Evolutionary conservation across 2,888 invertebrate genomes (phyloP).

Genomic region (Callimorpha dominula): DNA sequence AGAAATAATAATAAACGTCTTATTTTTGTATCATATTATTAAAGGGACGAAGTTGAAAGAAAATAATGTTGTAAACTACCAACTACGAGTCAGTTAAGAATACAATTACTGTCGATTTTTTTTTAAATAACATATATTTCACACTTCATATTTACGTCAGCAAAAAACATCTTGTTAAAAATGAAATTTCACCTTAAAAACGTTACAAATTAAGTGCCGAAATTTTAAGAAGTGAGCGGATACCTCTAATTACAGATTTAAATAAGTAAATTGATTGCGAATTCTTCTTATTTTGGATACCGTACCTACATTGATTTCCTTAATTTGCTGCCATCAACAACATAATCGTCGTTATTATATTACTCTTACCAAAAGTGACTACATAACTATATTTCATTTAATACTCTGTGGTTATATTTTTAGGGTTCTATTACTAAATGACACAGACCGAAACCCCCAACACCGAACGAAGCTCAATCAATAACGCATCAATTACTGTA

Average conservation of each 20-base stretch:
- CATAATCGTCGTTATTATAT: constrained; percentile 33
- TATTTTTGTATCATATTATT: not conserved
- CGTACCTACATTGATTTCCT: constrained; percentile 40
- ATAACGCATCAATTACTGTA: not conserved
- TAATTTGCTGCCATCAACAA: constrained; percentile 38
- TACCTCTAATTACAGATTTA: constrained; percentile 34
- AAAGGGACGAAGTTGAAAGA: not conserved
- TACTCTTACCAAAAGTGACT: constrained; percentile 19
- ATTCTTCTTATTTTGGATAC: constrained; percentile 38
- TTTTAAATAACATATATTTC: constrained; percentile 15
- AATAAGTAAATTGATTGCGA: constrained; percentile 43
- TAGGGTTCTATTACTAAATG: not conserved
- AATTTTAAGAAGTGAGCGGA: constrained; percentile 24
- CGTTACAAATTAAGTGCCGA: constrained; percentile 22
- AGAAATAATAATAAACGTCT: not conserved
- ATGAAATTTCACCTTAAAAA: constrained; percentile 6
- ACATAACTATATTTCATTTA: constrained; percentile 36
- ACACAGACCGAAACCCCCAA: not conserved
- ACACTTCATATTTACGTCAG: constrained; percentile 13
- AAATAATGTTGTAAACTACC: constrained; percentile 12
- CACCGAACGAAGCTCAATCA: not conserved
- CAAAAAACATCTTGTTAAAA: not conserved
- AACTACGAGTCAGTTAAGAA: constrained; percentile 1
- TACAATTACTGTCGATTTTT: constrained; percentile 13
- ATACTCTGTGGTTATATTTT: constrained; percentile 6